phyloP scores from a whole-genome alignment of 2,888 invertebrate genomes.

The Drosophila subsilvestris region DNA sequence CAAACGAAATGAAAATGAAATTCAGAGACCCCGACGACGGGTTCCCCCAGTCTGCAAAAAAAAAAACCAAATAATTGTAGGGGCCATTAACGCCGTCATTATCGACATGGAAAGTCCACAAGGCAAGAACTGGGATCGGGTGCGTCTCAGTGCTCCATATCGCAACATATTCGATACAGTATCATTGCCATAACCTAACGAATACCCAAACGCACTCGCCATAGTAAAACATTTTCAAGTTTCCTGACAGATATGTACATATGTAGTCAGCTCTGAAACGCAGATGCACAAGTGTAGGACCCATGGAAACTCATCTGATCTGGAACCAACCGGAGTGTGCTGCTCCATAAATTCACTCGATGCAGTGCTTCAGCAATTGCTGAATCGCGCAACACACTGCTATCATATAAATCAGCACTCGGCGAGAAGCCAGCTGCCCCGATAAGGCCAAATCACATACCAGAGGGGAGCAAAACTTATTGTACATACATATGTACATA shows the following conservation, averaged over 20 bases:
- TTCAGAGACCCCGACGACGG: constrained; percentile 11
- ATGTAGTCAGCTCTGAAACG: too few relatives aligned
- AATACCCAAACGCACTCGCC: too few relatives aligned
- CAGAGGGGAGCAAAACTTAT: neutral
- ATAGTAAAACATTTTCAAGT: too few relatives aligned
- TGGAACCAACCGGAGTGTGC: neutral
- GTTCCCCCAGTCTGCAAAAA: neutral
- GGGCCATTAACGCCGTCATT: constrained; percentile 62
- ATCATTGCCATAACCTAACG: too few relatives aligned
- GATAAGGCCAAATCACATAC: constrained; percentile 7
- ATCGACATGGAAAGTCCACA: constrained; percentile 41
- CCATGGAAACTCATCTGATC: constrained; percentile 9
- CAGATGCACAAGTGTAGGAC: too few relatives aligned
- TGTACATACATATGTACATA: neutral
- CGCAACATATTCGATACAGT: too few relatives aligned
- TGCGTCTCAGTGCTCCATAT: neutral
- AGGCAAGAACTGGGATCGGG: neutral
- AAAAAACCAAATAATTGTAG: constrained; percentile 33
- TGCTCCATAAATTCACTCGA: constrained; percentile 23
- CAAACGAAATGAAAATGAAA: constrained; percentile 40
- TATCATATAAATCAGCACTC: constrained; percentile 33
- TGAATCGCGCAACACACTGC: constrained; percentile 17
- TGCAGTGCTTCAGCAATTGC: constrained; percentile 15
- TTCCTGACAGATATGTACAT: neutral
- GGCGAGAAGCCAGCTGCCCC: constrained; percentile 25